phyloP scores from a whole-genome alignment of 2,113 vertebrate genomes.

The Sylvietta virens region DNA sequence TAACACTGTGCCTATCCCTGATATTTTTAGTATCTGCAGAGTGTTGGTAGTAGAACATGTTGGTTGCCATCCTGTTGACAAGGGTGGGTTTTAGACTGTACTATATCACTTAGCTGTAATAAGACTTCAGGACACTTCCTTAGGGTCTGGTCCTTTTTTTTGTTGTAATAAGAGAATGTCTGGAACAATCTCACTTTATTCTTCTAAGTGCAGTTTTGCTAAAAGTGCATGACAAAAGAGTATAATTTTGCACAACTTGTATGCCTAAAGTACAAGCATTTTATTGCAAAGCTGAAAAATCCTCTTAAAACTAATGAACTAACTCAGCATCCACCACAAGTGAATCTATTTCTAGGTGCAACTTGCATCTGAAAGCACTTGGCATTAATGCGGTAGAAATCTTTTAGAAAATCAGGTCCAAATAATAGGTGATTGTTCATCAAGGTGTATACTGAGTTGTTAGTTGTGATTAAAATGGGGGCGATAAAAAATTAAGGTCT shows the following conservation, averaged over 20 bases:
- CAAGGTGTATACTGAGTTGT: not conserved
- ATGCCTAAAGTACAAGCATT: conserved; percentile 32
- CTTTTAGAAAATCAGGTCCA: not conserved
- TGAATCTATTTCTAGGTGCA: not conserved
- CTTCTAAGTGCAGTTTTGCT: conserved; percentile 58
- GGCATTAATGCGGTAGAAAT: not conserved
- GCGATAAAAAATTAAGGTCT: conserved; percentile 4
- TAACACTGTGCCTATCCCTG: conserved; percentile 38
- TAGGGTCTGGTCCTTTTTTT: conserved; percentile 19
- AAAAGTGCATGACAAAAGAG: conserved; percentile 33
- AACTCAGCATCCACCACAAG: not conserved
- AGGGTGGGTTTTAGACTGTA: conserved; percentile 35
- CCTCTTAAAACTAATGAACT: not conserved
- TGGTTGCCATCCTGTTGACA: conserved; percentile 40
- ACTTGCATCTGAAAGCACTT: not conserved
- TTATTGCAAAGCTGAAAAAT: conserved; percentile 41
- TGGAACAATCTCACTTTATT: conserved; percentile 60
- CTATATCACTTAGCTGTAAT: conserved; percentile 19
- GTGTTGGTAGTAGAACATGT: not conserved
- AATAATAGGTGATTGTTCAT: not conserved
- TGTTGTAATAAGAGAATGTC: conserved; percentile 55
- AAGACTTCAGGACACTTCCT: conserved; percentile 7
- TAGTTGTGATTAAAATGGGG: not conserved
- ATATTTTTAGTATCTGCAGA: conserved; percentile 17
- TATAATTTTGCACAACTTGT: conserved; percentile 64